Evolutionary conservation across 2,113 vertebrate genomes (phyloP).

Genomic region (Rattus norvegicus): GRCr8 NC_086032.1:63540001-63540500

Average conservation of each 20-base stretch:
- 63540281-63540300: conserved; percentile 53
- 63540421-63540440: not conserved
- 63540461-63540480: not conserved
- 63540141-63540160: not conserved
- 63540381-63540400: not conserved
- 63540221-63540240: conserved; percentile 4
- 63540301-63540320: conserved; percentile 52
- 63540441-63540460: not conserved
- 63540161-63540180: not conserved
- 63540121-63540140: not conserved
- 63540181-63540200: not conserved
- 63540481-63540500: not conserved
- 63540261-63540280: conserved; percentile 2
- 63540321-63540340: not conserved
- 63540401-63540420: not conserved
- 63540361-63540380: not conserved
- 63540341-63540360: not conserved
- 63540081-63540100: conserved; percentile 23
- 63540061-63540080: not conserved
- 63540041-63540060: not conserved
- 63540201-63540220: not conserved
- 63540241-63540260: not conserved
- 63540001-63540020: not conserved
- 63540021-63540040: not conserved
- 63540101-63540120: not conserved